Evolutionary conservation across 2,113 vertebrate species (phyloP), one percentile per base, ranked within the genome.

Genomic region (Charadrius vociferus): DNA sequence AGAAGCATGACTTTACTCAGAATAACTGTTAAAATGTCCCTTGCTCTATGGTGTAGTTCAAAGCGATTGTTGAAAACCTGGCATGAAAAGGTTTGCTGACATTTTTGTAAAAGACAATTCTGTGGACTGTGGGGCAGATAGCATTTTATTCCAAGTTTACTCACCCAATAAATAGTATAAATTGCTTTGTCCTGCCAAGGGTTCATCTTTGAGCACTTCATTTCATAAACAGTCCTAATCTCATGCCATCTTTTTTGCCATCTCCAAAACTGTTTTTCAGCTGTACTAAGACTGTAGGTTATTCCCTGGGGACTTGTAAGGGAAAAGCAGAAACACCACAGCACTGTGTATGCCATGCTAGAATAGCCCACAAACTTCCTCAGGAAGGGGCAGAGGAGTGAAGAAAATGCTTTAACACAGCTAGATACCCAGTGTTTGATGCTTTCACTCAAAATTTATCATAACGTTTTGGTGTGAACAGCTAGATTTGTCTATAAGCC

Each of bases 91-190:
- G 14, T 81, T 74, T 95, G 37, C 81, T 94, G 83, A 77, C 94
- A 74, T 93, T 96, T 96, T 81, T 71, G 29, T 71, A 52, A 78
- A 84, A 87, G 83, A 87, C 37, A n/a, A 3, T 81, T 81, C 83
- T 81, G 66, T 37, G 52, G 22, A 45, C 53, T 83, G 71, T 53
- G 53, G 41, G 16, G 12, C 50, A 84, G 84, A 29, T 5, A 89
- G 30, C 55, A 49, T 79, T 95, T 88, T 67, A 79, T 89, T 94
- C 47, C 30, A 47, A 92, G 37, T 88, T 94, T 90, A 74, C n/a
- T 88, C n/a, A 78, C 32, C 26, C 65, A 86, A 59, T 74, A 91
- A 86, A 66, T 34, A 59, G 15, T 26, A 59, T 34, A 74, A 95
- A 84, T 96, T 89, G 6, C n/a, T 91, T 41, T 70, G 23, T 58